Percentiles rank a stretch among this genome's conserved stretches.
These are phyloP conservation scores for Mionectes macconnelli DNA, from an alignment of 2,113 vertebrate genomes.

Conservation along the genomic window DNA sequence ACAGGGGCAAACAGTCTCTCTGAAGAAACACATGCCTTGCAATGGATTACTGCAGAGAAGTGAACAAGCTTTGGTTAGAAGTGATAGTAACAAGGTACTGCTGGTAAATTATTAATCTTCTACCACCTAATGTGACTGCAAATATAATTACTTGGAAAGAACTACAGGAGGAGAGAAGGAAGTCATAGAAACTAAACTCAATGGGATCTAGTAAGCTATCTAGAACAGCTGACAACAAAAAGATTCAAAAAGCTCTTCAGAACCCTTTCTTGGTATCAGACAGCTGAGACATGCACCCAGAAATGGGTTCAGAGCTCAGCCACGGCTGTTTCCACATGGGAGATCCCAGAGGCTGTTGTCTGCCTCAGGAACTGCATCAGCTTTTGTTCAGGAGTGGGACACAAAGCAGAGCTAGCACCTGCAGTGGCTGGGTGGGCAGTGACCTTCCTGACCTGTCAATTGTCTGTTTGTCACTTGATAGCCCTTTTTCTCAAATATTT, in stretches of 20 bases:
- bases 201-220: not conserved
- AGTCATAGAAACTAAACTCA: not conserved
- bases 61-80: not conserved
- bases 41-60: not conserved
- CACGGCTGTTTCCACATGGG: not conserved
- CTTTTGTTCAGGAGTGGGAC: not conserved
- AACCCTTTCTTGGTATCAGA: not conserved
- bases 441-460: not conserved
- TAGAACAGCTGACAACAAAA: not conserved
- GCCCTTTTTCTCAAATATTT: not conserved
- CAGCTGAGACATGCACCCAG: not conserved
- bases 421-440: not conserved
- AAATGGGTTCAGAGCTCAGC: not conserved
- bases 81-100: not conserved
- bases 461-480: not conserved
- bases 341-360: not conserved
- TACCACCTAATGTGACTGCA: not conserved
- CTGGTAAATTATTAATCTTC: not conserved
- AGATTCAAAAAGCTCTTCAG: not conserved
- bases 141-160: not conserved
- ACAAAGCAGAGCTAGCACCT: not conserved
- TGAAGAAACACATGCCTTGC: not conserved
- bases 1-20: not conserved
- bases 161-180: not conserved
- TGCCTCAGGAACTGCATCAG: not conserved